Base-by-base conservation (phyloP, 2,888 invertebrate genomes). In the Stegana nigrithorax region DNA sequence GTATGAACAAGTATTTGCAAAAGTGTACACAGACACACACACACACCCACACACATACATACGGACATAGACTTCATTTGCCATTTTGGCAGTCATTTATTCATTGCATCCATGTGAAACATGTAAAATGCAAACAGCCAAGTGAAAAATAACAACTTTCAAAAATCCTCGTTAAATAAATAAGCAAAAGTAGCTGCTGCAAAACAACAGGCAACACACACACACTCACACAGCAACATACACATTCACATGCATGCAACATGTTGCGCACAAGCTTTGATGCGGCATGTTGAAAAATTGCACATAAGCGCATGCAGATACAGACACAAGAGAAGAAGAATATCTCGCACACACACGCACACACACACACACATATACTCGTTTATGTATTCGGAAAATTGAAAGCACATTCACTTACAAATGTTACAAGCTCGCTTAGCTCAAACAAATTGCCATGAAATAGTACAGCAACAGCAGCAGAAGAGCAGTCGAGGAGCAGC, bases 201-300 rank as follows among this genome's bases (percentile, higher is more conserved):
- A n/a, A n/a, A n/a, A n/a, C n/a, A n/a, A n/a, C n/a, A n/a, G n/a
- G n/a, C n/a, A n/a, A n/a, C n/a, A n/a, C n/a, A n/a, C 2, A 39
- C 36, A 36, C 36, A 36, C 5, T 36, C 36, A 29, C 19, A 29
- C 26, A 4, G 50, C 25, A 23, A n/a, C 8, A 47, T n/a, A 23
- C 25, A 50, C n/a, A n/a, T n/a, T n/a, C n/a, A 26, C 25, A 29
- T 32, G 53, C 4, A 26, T 14, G 14, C 39, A 59, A 72, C 60
- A 57, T 64, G 65, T 50, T 75, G 77, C 69, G 77, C 69, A 77
- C 64, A 66, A 65, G 63, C 67, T 72, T 63, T 55, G 29, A 14
- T 62, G 59, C 51, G 17, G 45, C 53, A 21, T 58, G 29, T 60
- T 39, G 14, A 39, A 39, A 14, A 14, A 14, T 39, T 39, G 39